These are phyloP conservation scores for Ceyx cyanopectus DNA, from an alignment of 2,113 vertebrate genomes.

Conservation along the genomic window DNA sequence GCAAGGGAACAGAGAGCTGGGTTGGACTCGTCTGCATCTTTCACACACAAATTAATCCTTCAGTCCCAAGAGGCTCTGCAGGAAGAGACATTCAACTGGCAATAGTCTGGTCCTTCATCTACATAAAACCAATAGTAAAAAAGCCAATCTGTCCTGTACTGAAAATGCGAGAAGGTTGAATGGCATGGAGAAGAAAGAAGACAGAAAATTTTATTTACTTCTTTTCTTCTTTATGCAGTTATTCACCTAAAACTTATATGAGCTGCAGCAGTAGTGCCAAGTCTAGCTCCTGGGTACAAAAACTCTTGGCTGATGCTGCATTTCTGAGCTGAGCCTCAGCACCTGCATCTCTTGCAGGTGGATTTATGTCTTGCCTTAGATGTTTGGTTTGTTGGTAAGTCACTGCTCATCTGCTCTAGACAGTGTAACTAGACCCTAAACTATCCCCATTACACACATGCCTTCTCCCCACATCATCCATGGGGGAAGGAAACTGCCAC, in stretches of 20 bases:
- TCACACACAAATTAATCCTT: background rate
- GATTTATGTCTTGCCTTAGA: background rate
- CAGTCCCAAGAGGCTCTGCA: background rate
- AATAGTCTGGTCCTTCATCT: background rate
- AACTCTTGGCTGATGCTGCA: background rate
- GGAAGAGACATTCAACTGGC: background rate
- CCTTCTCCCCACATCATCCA: background rate
- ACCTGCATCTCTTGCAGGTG: background rate
- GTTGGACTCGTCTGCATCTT: background rate
- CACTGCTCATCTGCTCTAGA: background rate
- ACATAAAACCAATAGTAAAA: background rate
- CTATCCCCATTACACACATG: fast-evolving
- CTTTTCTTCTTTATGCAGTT: background rate
- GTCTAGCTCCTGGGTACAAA: background rate
- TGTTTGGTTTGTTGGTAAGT: background rate
- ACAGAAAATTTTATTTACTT: background rate
- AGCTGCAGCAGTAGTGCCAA: background rate
- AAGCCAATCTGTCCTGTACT: background rate
- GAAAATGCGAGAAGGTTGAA: background rate
- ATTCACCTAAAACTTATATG: background rate
- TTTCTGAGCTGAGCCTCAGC: background rate
- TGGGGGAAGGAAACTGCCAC: background rate
- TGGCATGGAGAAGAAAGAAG: too few species aligned
- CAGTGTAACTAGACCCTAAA: background rate
- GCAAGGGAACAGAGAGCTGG: background rate